Evolutionary conservation across 1,140 invertebrate genomes (phyloP).

Genomic region (Apis cerana): DNA sequence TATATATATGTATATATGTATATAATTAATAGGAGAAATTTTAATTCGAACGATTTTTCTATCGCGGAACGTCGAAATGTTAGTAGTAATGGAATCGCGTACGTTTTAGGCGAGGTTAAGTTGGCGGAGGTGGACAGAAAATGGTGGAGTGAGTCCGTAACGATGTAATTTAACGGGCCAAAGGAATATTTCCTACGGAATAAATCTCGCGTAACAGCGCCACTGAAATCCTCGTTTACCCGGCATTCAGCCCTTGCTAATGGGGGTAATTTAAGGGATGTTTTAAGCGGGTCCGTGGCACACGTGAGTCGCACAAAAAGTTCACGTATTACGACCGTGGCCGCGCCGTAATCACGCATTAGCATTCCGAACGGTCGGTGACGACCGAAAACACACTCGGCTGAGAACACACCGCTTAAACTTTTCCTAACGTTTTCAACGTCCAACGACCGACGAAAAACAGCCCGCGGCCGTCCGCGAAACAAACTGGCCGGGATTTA

Average conservation of each 20-base stretch:
- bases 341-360: slow-evolving; percentile 76
- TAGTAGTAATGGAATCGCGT: slow-evolving; percentile 53
- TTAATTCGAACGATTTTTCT: neutral
- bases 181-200: slow-evolving; percentile 79
- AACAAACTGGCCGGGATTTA: neutral
- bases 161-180: slow-evolving; percentile 73
- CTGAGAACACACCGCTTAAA: slow-evolving; percentile 55
- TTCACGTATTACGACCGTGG: slow-evolving; percentile 71
- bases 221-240: slow-evolving; percentile 77
- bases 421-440: slow-evolving; percentile 28
- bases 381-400: slow-evolving; percentile 33
- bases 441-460: slow-evolving; percentile 37
- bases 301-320: slow-evolving; percentile 77
- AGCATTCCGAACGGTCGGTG: slow-evolving; percentile 74
- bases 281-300: slow-evolving; percentile 75
- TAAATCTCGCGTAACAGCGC: slow-evolving; percentile 79
- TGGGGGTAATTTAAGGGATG: slow-evolving; percentile 80
- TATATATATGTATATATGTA: too few relatives aligned
- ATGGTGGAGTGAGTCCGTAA: slow-evolving; percentile 51
- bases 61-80: neutral
- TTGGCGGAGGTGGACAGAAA: slow-evolving; percentile 10
- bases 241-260: slow-evolving; percentile 77
- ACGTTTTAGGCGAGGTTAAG: slow-evolving; percentile 40
- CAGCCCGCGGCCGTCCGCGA: neutral
- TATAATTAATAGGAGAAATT: too few relatives aligned